Conservation (phyloP, 1,140 invertebrate genomes). For the Listronotus bonariensis region DNA sequence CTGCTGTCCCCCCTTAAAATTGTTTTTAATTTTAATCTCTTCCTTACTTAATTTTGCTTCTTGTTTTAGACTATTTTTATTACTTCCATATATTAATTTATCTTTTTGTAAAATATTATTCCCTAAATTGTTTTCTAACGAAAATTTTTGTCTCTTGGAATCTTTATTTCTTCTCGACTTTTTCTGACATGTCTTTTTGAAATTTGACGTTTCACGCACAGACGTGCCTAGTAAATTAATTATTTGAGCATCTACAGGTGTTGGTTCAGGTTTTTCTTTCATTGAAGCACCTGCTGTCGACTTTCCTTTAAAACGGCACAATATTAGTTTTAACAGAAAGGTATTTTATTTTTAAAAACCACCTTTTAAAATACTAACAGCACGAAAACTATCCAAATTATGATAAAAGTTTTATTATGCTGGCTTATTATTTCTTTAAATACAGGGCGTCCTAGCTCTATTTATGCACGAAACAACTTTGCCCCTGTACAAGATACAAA, state of each 20-base stretch:
- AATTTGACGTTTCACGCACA: conserved; percentile 10
- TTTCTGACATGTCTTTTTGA: conserved; percentile 12
- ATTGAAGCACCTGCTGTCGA: neutral
- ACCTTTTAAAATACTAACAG: no score
- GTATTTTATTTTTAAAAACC: no score
- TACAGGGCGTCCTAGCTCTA: no score
- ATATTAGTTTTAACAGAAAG: no score
- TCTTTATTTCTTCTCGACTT: conserved; percentile 4
- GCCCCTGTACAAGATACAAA: no score
- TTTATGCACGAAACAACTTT: no score
- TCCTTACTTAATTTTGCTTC: conserved; percentile 11
- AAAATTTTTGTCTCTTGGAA: conserved; percentile 19
- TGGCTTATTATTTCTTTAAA: no score
- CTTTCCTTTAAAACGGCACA: neutral
- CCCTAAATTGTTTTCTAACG: conserved; percentile 4
- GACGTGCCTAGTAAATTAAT: conserved; percentile 17
- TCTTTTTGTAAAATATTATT: neutral
- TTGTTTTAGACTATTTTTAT: neutral
- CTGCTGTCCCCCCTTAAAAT: conserved; percentile 13
- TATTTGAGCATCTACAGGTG: conserved; percentile 13
- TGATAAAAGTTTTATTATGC: no score
- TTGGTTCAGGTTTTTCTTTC: conserved; percentile 4
- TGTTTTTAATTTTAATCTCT: conserved; percentile 7
- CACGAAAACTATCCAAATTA: no score
- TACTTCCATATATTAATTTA: conserved; percentile 6